Evolutionary conservation across 2,888 invertebrate species (phyloP).

Genomic region (Tiliacea citrago): DNA sequence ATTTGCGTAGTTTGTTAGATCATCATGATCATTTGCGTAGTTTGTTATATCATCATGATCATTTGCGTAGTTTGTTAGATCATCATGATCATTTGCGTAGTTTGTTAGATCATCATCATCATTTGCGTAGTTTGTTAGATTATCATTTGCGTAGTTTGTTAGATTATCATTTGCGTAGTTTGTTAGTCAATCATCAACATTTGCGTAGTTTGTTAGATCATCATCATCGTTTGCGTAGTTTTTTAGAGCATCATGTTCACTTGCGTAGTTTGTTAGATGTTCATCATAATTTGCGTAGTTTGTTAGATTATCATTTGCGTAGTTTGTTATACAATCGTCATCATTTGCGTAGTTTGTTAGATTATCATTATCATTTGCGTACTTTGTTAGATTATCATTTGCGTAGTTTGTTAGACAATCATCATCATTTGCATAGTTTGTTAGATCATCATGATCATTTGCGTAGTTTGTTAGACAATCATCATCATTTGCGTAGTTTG

Average conservation of each 20-base stretch:
- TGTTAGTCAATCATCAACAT: too few relatives aligned
- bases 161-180: neutral
- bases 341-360: neutral
- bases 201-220: neutral
- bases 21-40: too few relatives aligned
- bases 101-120: neutral
- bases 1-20: neutral
- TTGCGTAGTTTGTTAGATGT: neutral
- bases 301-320: neutral
- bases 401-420: neutral
- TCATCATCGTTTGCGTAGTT: neutral
- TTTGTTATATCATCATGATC: neutral
- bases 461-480: neutral
- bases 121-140: neutral
- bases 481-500: neutral
- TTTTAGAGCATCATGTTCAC: too few relatives aligned
- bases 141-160: neutral
- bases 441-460: too few relatives aligned
- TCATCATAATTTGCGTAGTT: neutral
- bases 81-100: too few relatives aligned
- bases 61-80: neutral
- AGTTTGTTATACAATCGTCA: neutral
- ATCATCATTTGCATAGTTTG: neutral
- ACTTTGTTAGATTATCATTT: neutral
- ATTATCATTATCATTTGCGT: too few relatives aligned